Evolutionary conservation across 1,140 invertebrate genomes (phyloP).

Genomic region (Pseudomyrmex concolor): DNA sequence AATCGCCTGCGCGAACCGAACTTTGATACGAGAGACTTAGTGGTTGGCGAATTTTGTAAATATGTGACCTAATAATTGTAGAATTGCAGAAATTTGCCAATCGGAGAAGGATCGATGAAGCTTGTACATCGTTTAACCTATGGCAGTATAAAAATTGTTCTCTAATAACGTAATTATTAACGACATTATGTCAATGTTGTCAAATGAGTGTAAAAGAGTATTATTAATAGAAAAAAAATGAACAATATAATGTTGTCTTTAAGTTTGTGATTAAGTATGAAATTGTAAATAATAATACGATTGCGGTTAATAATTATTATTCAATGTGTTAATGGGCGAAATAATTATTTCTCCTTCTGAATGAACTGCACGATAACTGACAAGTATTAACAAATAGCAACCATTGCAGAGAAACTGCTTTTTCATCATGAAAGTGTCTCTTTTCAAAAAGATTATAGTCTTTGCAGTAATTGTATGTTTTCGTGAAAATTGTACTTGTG

Average conservation of each 20-base stretch:
- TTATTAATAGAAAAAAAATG: neutral
- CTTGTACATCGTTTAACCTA: neutral
- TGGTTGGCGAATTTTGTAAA: constrained; percentile 59
- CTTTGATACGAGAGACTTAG: constrained; percentile 65
- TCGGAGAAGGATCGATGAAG: neutral
- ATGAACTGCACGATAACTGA: constrained; percentile 6
- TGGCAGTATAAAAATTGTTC: neutral
- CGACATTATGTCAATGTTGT: neutral
- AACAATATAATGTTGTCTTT: constrained; percentile 1
- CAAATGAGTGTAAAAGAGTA: neutral
- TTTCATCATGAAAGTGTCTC: no score
- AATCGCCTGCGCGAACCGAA: constrained; percentile 65
- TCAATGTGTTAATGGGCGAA: neutral
- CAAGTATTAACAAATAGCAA: neutral
- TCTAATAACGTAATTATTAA: constrained; percentile 4
- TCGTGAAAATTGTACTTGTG: neutral
- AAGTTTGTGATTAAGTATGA: neutral
- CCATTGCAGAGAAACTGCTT: neutral
- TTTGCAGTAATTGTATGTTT: constrained; percentile 1
- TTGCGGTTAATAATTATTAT: constrained; percentile 32
- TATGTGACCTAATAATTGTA: constrained; percentile 19
- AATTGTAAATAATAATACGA: neutral
- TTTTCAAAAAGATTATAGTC: neutral
- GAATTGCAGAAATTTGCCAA: neutral
- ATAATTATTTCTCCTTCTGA: constrained; percentile 6